Evolutionary conservation across 2,113 vertebrate species (phyloP).

Genomic region (Puma concolor): DNA sequence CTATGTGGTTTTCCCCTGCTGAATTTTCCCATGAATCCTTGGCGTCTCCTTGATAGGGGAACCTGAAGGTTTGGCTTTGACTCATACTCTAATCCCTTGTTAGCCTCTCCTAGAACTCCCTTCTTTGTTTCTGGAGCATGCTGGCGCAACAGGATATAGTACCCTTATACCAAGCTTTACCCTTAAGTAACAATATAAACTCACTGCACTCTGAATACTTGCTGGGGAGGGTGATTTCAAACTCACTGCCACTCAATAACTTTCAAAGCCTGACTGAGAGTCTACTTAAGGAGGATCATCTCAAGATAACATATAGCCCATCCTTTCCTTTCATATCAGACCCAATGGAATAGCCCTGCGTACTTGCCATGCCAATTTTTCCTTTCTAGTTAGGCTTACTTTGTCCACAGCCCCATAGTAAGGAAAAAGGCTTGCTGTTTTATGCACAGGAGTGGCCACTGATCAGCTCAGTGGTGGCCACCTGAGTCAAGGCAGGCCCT

Average conservation of each 20-base stretch:
- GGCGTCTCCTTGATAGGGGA: not conserved
- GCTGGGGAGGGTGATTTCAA: not conserved
- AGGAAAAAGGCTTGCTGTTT: not conserved
- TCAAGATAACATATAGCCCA: not conserved
- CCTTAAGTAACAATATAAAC: not conserved
- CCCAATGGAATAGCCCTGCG: not conserved
- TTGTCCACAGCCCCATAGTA: not conserved
- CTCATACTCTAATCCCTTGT: not conserved
- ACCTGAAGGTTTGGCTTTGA: slow-evolving; percentile 8
- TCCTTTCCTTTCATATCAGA: not conserved
- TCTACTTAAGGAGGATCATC: slow-evolving; percentile 1
- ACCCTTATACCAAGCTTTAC: not conserved
- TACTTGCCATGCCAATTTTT: not conserved
- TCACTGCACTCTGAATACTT: slow-evolving; percentile 33
- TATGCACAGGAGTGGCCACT: not conserved
- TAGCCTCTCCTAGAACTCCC: not conserved
- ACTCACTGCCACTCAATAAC: not conserved
- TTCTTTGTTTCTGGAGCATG: not conserved
- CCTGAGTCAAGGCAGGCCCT: not conserved
- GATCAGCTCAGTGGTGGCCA: not conserved
- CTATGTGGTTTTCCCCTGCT: not conserved
- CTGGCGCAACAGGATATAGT: not conserved
- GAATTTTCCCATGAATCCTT: slow-evolving; percentile 23
- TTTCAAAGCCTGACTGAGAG: slow-evolving; percentile 14
- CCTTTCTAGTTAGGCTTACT: not conserved